Evolutionary conservation across 30 jellyfish, hydroid and myxozoan species (phyloP), one percentile per base, ranked within the genome.

Genomic region (Pelagia noctiluca): DNA sequence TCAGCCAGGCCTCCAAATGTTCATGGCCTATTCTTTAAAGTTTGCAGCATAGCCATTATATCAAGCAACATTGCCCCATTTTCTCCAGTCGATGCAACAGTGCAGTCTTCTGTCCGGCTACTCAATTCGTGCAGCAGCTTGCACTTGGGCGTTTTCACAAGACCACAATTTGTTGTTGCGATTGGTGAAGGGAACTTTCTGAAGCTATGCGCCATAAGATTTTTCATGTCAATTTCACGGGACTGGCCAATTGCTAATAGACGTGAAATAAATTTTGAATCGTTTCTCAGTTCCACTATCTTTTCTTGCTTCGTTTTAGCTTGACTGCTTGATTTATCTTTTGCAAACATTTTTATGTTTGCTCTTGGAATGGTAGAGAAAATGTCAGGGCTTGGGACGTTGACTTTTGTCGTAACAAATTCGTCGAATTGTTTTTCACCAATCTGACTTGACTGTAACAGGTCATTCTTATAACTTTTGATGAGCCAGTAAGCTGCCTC

Each of bases 31-130:
- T 66, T 33, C 10, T 32, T 32, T 32, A 66, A 25, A 13, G 61
- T 66, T 66, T 66, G 79, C 79, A 66, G 33, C 61, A 66, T 26
- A 28, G 60, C 79, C 79, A 66, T 66, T 32, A 11, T 68, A 66
- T 66, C 79, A 32, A 66, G 65, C 79, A 66, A 13, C 63, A 66
- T 13, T 7, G 79, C 79, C 63, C 79, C 79, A 25, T 28, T 33
- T 33, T 23, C 63, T 33, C 16, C 8, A 7, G 63, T 32, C 10
- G 79, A 28, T n/a, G 60, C 38, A 33, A 66, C 67, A 22, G 63
- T 66, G 24, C 65, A 33, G 24, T 66, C 63, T 31, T 26, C 65
- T 66, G 63, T 23, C 26, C 63, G 10, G 63, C 79, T 32, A 23
- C 7, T 31, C 24, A 66, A 66, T 23, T 23, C 63, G 33, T 66